Evolutionary conservation across 2,888 invertebrate species (phyloP), one percentile per base, ranked within the genome.

Genomic region (Acanthococcus lagerstroemiae): DNA sequence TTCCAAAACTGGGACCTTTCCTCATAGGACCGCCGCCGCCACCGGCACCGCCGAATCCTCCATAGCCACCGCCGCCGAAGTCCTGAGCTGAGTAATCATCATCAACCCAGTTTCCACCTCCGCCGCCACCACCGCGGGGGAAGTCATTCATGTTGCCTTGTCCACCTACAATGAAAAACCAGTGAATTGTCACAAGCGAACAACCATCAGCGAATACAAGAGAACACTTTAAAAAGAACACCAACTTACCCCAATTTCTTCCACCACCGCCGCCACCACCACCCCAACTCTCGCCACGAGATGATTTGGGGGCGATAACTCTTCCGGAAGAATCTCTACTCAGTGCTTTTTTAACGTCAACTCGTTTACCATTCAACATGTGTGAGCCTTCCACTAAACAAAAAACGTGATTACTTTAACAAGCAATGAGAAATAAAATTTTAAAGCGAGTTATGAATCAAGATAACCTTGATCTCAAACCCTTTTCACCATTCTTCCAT

Each of bases 311-410:
- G 12, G 79, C 17, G 17, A 65, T 46, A 17, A 65, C 65, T 25
- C 55, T 45, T 21, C 55, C 55, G 15, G 46, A 78, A 69, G 78
- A 79, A 63, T 78, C 76, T 70, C 80, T 79, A 60, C 79, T 78
- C 15, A 80, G 70, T 15, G 81, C 81, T 73, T 82, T 82, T 72
- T 81, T 81, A 1, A 80, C 81, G 72, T 81, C 80, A 22, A 80
- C 76, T 66, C 76, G 74, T 69, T 78, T 77, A 1, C 79, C 79
- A 69, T 78, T 77, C 56, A 81, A 74, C 66, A 74, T 74, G 70
- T 80, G 80, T 63, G 77, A 76, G 68, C 77, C 77, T 69, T 77
- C 77, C 73, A 76, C 74, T 78, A 9, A 22, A 52, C 37, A 55
- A 26, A 15, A 4, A 26, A 12, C 19, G 27, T 7, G 15, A 4